These are phyloP conservation scores for Oxyura jamaicensis DNA, from an alignment of 2,113 vertebrate species.

Conservation along the genomic window DNA sequence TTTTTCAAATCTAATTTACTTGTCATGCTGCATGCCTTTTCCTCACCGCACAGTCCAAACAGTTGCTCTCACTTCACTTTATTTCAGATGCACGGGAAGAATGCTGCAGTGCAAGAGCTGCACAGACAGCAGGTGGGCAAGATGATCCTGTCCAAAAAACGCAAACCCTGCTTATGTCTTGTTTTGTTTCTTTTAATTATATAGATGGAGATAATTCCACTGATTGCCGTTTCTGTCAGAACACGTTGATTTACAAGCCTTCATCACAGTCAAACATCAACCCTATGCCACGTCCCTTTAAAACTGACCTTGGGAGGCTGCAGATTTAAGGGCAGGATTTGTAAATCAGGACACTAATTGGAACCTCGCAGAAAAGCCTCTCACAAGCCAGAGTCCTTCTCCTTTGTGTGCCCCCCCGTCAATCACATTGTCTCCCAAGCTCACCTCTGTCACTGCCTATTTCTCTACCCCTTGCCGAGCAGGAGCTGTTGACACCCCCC, in stretches of 20 bases:
- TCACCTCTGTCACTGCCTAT: neutral
- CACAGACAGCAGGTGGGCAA: constrained; percentile 1
- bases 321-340: constrained; percentile 30
- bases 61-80: neutral
- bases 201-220: neutral
- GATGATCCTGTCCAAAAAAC: neutral
- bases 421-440: neutral
- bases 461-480: neutral
- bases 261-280: neutral
- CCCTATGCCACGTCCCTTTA: neutral
- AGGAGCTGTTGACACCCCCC: neutral
- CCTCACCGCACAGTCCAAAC: neutral
- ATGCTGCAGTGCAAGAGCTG: neutral
- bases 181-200: neutral
- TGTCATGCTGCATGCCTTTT: neutral
- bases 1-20: neutral
- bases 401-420: neutral
- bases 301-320: neutral
- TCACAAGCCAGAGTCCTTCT: neutral
- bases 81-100: neutral
- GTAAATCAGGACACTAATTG: constrained; percentile 29
- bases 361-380: constrained; percentile 20
- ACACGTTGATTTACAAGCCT: neutral
- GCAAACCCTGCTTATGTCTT: neutral
- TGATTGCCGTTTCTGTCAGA: neutral